Percentiles rank a stretch among this genome's conserved stretches.
These are phyloP conservation scores for Solenopsis fugax DNA, from an alignment of 1,140 invertebrate species.

Conservation along the genomic window DNA sequence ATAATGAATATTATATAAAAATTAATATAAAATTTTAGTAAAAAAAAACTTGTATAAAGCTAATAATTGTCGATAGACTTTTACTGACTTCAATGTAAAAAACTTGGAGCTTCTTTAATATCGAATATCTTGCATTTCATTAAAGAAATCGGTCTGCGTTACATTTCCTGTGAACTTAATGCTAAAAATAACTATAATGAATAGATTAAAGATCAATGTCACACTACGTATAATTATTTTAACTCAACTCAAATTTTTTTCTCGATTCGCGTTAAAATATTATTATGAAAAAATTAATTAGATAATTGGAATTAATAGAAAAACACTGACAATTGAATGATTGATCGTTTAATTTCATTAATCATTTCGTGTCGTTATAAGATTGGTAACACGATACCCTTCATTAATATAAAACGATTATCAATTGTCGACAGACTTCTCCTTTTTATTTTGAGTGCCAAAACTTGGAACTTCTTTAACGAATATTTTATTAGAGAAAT, in stretches of 20 bases:
- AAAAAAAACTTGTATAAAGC: neutral
- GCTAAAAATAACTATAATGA: conserved; percentile 26
- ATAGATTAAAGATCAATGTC: neutral
- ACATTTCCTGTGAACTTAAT: neutral
- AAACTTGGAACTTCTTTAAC: neutral
- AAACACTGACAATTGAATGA: too few relatives aligned
- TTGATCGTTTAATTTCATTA: neutral
- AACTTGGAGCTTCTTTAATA: neutral
- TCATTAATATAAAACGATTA: neutral
- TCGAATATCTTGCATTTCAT: neutral
- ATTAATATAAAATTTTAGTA: neutral
- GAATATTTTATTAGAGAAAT: neutral
- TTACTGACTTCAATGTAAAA: neutral
- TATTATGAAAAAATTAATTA: neutral
- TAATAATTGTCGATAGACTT: neutral
- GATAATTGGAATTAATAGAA: too few relatives aligned
- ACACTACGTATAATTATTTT: neutral
- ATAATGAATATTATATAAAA: conserved; percentile 5
- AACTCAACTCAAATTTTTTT: neutral
- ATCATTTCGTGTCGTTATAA: neutral
- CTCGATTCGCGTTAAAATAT: neutral
- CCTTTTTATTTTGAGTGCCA: too few relatives aligned
- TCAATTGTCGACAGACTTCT: neutral
- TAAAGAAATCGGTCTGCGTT: neutral
- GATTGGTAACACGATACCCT: neutral